Evolutionary conservation across 2,888 invertebrate species (phyloP).

Genomic region (Diarsia dahlii): DNA sequence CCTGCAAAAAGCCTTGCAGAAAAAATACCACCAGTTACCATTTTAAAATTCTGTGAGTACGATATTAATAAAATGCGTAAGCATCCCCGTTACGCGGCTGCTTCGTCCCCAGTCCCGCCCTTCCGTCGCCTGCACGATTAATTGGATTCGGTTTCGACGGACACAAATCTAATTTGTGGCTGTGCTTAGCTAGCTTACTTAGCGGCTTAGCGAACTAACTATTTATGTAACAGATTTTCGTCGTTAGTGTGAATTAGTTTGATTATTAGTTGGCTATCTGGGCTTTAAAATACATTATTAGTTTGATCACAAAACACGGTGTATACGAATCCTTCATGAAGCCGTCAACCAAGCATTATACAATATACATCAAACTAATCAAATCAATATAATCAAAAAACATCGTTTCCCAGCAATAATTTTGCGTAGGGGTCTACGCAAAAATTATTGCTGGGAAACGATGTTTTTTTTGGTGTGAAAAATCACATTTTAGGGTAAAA

Average conservation of each 20-base stretch:
- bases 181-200: conserved; percentile 46
- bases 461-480: too few relatives aligned
- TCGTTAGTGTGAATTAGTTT: conserved; percentile 5
- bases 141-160: conserved; percentile 66
- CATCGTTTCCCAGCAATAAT: too few relatives aligned
- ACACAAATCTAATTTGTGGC: conserved; percentile 65
- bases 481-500: too few relatives aligned
- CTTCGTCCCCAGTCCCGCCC: conserved; percentile 26
- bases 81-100: not conserved
- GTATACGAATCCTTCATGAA: too few relatives aligned
- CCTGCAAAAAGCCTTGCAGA: too few relatives aligned
- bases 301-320: not conserved
- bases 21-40: too few relatives aligned
- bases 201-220: conserved; percentile 45
- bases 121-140: conserved; percentile 54
- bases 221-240: conserved; percentile 41
- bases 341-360: too few relatives aligned
- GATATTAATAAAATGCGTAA: conserved; percentile 14
- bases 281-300: not conserved
- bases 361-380: too few relatives aligned
- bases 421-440: too few relatives aligned
- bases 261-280: conserved; percentile 7
- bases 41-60: not conserved
- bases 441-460: too few relatives aligned
- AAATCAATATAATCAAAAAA: too few relatives aligned